Base-by-base conservation (phyloP, 2,797 vertebrate genomes). In the Parauchenoglanis punctatus region DNA sequence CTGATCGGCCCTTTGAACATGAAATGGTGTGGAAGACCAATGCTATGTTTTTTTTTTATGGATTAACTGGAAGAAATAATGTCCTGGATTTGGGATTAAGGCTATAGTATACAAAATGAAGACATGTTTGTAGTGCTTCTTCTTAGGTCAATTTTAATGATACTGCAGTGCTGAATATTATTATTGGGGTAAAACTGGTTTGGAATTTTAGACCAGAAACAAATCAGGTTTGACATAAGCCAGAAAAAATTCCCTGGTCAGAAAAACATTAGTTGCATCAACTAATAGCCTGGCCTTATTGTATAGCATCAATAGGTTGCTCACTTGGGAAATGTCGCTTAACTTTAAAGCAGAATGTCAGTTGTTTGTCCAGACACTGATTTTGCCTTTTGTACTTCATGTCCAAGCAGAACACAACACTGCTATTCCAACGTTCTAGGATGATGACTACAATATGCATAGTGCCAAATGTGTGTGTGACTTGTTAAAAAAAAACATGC, bases 1-100 rank as follows among this genome's bases (percentile, higher is more conserved):
- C 70, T 83, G 83, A 82, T 75, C 83, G 87, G 75, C 83, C 76
- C 80, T 91, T 91, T 90, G 83, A 91, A 90, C 87, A 89, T 52
- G 84, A 75, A 87, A 85, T 72, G 88, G 28, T 65, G 67, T 63
- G 12, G 65, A 86, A 67, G 70, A 84, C 75, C 58, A 73, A 8
- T 77, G 73, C 83, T 68, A 84, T 87, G 76, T 44, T 54, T 84
- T 81, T 87, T 85, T 85, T 40, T 40, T 40, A 40, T 40, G 40
- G 40, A 56, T 86, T 20, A 68, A 63, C 70, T 85, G 54, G 58
- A 84, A 40, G 10, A 31, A 81, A 85, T 18, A 3, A 44, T 63
- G 40, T 76, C 58, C 46, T 54, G 40, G 4, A 54, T 59, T 80
- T 58, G 10, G 56, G 58, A 46, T 28, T 61, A 81, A 44, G 25